Percentiles rank a stretch among this genome's conserved stretches.
phyloP scores from a whole-genome alignment of 2,797 vertebrate genomes.

The Micropoecilia bifurca region DNA sequence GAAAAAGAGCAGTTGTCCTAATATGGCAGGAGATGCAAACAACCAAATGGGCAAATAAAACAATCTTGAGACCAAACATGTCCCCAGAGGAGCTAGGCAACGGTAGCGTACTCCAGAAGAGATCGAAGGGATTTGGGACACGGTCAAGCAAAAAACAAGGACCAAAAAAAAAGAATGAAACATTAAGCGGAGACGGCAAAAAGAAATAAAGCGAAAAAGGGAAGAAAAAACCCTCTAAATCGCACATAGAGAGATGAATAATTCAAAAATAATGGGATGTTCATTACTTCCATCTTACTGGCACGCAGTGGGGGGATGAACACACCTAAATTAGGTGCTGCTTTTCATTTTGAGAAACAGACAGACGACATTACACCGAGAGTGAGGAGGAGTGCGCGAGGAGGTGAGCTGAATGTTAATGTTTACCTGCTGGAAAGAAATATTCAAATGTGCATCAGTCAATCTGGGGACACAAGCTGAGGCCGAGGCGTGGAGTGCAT shows the following conservation, averaged over 20 bases:
- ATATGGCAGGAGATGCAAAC: constrained; percentile 22
- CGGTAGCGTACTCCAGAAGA: background rate
- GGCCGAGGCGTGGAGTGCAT: constrained; percentile 53
- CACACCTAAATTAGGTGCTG: constrained; percentile 41
- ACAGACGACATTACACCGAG: constrained; percentile 32
- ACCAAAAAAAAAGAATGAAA: background rate
- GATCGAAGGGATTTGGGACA: background rate
- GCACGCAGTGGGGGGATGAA: constrained; percentile 33
- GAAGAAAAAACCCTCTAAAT: background rate
- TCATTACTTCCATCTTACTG: constrained; percentile 28
- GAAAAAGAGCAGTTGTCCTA: constrained; percentile 8
- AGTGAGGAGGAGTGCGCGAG: constrained; percentile 37
- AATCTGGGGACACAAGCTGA: constrained; percentile 61
- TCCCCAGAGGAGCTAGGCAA: constrained; percentile 17
- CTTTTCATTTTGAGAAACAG: constrained; percentile 42
- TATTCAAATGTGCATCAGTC: constrained; percentile 68
- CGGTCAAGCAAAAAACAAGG: constrained; percentile 6
- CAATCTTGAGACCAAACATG: constrained; percentile 7
- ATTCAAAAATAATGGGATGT: constrained; percentile 35
- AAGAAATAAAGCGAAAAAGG: constrained; percentile 1
- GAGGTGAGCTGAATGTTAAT: constrained; percentile 62
- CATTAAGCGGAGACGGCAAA: background rate
- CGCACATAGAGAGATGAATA: constrained; percentile 12
- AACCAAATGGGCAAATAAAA: background rate
- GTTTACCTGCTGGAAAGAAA: constrained; percentile 65